Evolutionary conservation across 2,113 vertebrate species (phyloP).

Genomic region (Rhinoptilus africanus): DNA sequence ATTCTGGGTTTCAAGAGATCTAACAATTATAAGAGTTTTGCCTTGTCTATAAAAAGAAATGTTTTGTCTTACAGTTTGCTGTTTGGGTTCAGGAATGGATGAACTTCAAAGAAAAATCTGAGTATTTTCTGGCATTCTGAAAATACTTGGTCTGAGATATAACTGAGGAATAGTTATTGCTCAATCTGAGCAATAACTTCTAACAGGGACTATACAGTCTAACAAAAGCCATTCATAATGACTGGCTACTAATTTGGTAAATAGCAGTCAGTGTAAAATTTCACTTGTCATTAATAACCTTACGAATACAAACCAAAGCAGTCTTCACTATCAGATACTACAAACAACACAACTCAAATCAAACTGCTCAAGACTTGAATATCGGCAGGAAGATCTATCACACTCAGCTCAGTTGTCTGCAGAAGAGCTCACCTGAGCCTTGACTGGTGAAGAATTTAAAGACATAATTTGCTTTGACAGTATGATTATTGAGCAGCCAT

Average conservation of each 20-base stretch:
- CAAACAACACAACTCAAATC: background rate
- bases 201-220: background rate
- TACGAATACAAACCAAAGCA: background rate
- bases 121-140: background rate
- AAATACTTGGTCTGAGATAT: too few relatives aligned
- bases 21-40: background rate
- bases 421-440: background rate
- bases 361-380: background rate
- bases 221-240: background rate
- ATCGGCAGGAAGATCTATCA: background rate
- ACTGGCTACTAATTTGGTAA: background rate
- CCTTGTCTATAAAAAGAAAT: background rate
- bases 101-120: background rate
- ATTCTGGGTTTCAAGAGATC: background rate
- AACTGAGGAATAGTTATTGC: too few relatives aligned
- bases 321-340: background rate
- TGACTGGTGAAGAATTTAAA: background rate
- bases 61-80: background rate
- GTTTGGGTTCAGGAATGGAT: background rate
- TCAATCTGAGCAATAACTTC: background rate
- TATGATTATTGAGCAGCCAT: background rate
- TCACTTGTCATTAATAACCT: background rate
- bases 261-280: background rate
- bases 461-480: background rate
- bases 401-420: background rate